Conservation (phyloP, 2,797 vertebrate species). For the Gorsachius magnificus region DNA sequence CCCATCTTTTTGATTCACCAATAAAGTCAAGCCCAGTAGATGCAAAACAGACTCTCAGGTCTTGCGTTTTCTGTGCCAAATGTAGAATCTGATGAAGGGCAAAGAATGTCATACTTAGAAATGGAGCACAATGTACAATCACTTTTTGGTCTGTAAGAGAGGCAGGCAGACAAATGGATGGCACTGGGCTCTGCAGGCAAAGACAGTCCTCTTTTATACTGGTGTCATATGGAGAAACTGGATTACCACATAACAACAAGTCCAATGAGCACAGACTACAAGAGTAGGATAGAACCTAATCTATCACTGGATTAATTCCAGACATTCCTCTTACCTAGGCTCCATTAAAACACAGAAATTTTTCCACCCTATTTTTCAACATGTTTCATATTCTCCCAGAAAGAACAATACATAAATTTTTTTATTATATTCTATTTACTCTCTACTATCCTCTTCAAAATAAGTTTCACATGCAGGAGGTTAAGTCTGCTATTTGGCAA, state of each 20-base stretch:
- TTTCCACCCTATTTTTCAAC: neutral
- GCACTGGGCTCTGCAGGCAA: neutral
- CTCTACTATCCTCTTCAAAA: neutral
- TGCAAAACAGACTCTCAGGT: neutral
- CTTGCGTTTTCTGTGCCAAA: neutral
- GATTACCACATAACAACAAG: neutral
- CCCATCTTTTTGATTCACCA: neutral
- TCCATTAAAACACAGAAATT: neutral
- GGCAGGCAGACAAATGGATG: neutral
- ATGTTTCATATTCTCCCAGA: neutral
- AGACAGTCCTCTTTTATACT: neutral
- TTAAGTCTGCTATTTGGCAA: neutral
- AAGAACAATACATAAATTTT: neutral
- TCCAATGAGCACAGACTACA: neutral
- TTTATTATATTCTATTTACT: neutral
- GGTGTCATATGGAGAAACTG: neutral
- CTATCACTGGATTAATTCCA: neutral
- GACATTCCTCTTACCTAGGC: neutral
- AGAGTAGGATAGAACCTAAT: neutral
- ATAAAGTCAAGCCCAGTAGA: neutral
- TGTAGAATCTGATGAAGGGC: neutral
- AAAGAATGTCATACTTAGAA: neutral
- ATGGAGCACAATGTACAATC: neutral
- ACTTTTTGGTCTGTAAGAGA: neutral
- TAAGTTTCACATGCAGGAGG: neutral